phyloP scores from a whole-genome alignment of 1,140 invertebrate species.

The Varroa destructor region DNA sequence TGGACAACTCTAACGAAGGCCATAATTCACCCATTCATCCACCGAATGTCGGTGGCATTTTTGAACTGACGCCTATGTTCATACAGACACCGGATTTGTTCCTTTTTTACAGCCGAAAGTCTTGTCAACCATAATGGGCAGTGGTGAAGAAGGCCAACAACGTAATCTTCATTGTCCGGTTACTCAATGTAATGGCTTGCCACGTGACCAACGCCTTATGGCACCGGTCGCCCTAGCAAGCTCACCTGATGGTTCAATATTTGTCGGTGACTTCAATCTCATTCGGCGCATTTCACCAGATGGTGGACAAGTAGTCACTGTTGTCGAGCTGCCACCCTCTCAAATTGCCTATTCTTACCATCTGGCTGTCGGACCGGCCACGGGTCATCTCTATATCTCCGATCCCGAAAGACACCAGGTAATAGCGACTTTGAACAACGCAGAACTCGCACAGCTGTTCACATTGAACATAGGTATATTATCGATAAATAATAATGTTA shows the following conservation, averaged over 20 bases:
- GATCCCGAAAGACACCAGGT: conserved; percentile 77
- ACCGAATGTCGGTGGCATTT: no score
- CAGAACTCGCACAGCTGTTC: conserved; percentile 25
- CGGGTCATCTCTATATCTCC: conserved; percentile 88
- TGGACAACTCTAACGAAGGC: no score
- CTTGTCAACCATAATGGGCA: conserved; percentile 76
- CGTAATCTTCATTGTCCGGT: conserved; percentile 50
- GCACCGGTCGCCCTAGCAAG: conserved; percentile 82
- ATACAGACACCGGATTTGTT: not conserved
- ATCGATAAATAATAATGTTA: no score
- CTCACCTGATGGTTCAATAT: conserved; percentile 86
- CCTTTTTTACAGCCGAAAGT: conserved; percentile 43
- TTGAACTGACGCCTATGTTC: no score
- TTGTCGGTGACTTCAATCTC: conserved; percentile 92
- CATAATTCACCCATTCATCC: no score
- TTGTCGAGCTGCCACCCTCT: conserved; percentile 76
- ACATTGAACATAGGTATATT: no score
- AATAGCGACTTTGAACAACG: conserved; percentile 33
- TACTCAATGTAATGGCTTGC: conserved; percentile 61
- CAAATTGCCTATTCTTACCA: conserved; percentile 90
- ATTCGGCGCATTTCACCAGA: conserved; percentile 80
- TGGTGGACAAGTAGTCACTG: conserved; percentile 67
- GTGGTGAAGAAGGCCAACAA: conserved; percentile 58
- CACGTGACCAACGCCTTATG: conserved; percentile 68
- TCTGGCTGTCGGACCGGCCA: conserved; percentile 81